Base-by-base conservation (phyloP, 2,797 vertebrate species). In the Phoxinus dragarum region DNA sequence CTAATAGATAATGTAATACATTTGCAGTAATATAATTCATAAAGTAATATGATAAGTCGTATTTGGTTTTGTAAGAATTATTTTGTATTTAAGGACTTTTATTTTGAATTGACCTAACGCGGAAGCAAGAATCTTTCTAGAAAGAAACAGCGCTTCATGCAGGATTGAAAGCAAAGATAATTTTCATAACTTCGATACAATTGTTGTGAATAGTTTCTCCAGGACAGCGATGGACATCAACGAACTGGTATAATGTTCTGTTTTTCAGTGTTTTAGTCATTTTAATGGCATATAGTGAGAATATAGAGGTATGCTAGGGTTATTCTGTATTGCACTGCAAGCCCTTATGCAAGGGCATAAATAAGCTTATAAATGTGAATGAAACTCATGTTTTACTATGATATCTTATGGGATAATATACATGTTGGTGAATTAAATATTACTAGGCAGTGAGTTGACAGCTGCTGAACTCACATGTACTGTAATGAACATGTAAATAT, bases 171-270 rank as follows among this genome's bases (percentile, higher is more conserved):
- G 64, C 40, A 27, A 61, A 71, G 74, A 64, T 61, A 3, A 67
- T 16, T 61, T 73, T 73, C 19, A 36, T 74, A 34, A 40, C 21
- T 14, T 49, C 7, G 23, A 3, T 6, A 47, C 44, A 47, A 56
- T 40, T 59, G 2, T 14, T 5, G 27, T 16, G 6, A 2, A 1
- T 2, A 19, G 36, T 75, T 49, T 38, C 16, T 36, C 1, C 44
- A 42, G 12, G 27, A 77, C 23, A 64, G 59, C 31, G 40, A 92
- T 92, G 91, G 91, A 91, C 42, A 74, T 90, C 21, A 81, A 34
- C 66, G 90, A 90, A 34, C 86, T 89, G 91, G 91, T 89, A 90
- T 34, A 19, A 47, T 31, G 0, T 6, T 9, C 34, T 8, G 10
- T 21, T 27, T 23, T 69, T 49, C 44, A 3, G 10, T 38, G 8